Conservation (phyloP, 1,140 invertebrate species). For the Drosophila athabasca region DNA sequence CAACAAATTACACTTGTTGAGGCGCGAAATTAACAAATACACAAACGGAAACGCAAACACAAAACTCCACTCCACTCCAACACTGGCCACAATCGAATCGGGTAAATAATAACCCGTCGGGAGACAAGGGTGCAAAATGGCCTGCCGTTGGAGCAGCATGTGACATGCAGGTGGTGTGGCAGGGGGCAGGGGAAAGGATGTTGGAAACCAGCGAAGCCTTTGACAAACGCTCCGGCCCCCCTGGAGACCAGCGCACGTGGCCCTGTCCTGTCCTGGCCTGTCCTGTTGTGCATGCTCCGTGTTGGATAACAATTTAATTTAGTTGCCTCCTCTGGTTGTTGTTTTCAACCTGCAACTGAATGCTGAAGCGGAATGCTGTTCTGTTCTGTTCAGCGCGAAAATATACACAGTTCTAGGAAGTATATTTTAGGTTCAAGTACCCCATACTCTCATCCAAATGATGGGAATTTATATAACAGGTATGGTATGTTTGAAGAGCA, state of each 20-base stretch:
- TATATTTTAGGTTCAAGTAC: no score
- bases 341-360: conserved; percentile 2
- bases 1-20: conserved; percentile 58
- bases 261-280: not conserved
- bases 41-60: conserved; percentile 21
- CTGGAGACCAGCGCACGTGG: conserved; percentile 13
- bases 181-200: no score
- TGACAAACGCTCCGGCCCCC: not conserved
- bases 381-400: no score
- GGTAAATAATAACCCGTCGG: conserved; percentile 43
- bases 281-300: conserved; percentile 2
- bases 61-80: conserved; percentile 17
- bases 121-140: conserved; percentile 8
- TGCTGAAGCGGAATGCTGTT: not conserved
- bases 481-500: no score
- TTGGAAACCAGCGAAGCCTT: not conserved
- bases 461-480: no score
- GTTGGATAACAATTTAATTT: conserved; percentile 33
- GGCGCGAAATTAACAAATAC: conserved; percentile 49
- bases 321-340: conserved; percentile 3
- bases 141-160: conserved; percentile 6
- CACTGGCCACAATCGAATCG: conserved; percentile 23
- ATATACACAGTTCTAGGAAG: not conserved
- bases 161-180: conserved; percentile 15
- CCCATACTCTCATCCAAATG: no score